A percentile compares a stretch with the other conserved stretches of the same genome.
Evolutionary conservation across 1,140 invertebrate genomes (phyloP).

Genomic region (Oppia nitens): DNA sequence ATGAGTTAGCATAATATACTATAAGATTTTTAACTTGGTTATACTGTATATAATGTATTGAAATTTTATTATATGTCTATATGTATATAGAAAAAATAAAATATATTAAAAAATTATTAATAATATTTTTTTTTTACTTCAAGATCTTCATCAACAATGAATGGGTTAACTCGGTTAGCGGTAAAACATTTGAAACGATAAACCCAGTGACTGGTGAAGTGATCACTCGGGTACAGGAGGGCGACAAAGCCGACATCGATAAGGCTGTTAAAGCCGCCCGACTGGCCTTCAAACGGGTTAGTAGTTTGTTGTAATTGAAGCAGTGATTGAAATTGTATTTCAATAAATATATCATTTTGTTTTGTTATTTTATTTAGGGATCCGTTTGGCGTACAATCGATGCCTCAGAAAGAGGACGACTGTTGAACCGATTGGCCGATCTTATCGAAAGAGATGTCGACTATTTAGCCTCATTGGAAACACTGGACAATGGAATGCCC

Average conservation of each 20-base stretch:
- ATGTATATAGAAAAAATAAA: too few species aligned
- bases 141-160: slow-evolving; percentile 98
- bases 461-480: slow-evolving; percentile 57
- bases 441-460: slow-evolving; percentile 55
- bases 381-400: slow-evolving; percentile 84
- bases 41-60: too few species aligned
- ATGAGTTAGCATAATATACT: too few species aligned
- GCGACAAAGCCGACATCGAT: slow-evolving; percentile 41
- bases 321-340: too few species aligned
- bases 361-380: slow-evolving; percentile 37
- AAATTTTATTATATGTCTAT: too few species aligned
- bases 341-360: too few species aligned
- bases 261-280: slow-evolving; percentile 5
- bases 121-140: slow-evolving; percentile 8
- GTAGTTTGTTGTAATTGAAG: background rate
- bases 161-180: slow-evolving; percentile 69
- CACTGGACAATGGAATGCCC: slow-evolving; percentile 76
- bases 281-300: slow-evolving; percentile 35
- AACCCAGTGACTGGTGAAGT: slow-evolving; percentile 72
- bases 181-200: slow-evolving; percentile 70
- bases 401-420: slow-evolving; percentile 58
- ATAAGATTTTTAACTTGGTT: too few species aligned
- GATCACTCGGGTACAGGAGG: slow-evolving; percentile 69
- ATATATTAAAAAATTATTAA: too few species aligned
- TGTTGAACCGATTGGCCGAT: slow-evolving; percentile 65